A percentile compares a stretch with the other conserved stretches of the same genome.
These are phyloP conservation scores for Aplodontia rufa DNA, from an alignment of 2,113 vertebrate genomes.

Conservation along the genomic window DNA sequence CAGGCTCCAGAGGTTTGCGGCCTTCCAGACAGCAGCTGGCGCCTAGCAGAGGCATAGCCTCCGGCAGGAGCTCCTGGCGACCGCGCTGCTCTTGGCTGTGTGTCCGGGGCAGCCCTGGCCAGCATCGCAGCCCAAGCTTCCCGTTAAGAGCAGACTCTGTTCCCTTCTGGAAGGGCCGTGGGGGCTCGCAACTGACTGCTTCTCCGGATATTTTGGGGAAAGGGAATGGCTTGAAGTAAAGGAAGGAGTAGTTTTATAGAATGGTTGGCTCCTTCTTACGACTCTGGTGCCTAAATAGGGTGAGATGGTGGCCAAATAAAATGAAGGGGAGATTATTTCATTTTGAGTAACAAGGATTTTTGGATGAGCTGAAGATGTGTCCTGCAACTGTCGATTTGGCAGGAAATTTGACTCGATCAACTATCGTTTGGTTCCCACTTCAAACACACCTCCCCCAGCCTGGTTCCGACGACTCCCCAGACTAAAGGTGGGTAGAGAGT, in stretches of 20 bases:
- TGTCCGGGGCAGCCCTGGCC: background rate
- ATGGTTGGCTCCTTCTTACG: background rate
- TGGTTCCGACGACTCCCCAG: background rate
- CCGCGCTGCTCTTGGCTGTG: slow-evolving; percentile 22
- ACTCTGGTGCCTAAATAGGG: slow-evolving; percentile 23
- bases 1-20: slow-evolving; percentile 64
- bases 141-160: background rate
- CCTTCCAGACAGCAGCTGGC: slow-evolving; percentile 73
- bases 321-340: background rate
- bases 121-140: background rate
- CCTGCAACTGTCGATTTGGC: slow-evolving; percentile 48
- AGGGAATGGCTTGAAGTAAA: background rate
- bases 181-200: slow-evolving; percentile 3
- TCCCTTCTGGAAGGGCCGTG: background rate
- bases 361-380: background rate
- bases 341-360: slow-evolving; percentile 35
- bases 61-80: slow-evolving; percentile 46
- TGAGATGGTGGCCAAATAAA: slow-evolving; percentile 37
- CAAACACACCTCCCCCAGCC: background rate
- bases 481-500: background rate
- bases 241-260: background rate
- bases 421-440: background rate
- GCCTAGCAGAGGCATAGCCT: slow-evolving; percentile 39
- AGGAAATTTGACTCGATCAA: slow-evolving; percentile 28
- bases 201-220: background rate